Conservation (phyloP, 2,888 invertebrate genomes). For the Anarsia innoxiella region DNA sequence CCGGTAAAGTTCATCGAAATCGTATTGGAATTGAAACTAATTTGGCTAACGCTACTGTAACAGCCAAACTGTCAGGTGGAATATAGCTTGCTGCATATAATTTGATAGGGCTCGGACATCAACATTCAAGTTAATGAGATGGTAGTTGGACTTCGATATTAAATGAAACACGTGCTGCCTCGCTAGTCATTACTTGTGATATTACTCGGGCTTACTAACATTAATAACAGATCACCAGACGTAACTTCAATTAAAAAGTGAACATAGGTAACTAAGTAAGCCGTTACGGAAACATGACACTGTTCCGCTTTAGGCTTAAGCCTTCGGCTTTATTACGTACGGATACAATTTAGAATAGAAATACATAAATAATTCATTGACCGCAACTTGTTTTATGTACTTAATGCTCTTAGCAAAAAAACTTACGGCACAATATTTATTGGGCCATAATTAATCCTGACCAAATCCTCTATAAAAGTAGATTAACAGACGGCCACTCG, state of each 20-base stretch:
- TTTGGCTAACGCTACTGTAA: no score
- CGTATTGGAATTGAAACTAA: no score
- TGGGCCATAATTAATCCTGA: conserved; percentile 48
- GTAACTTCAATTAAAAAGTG: no score
- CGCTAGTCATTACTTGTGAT: conserved; percentile 37
- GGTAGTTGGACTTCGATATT: conserved; percentile 14
- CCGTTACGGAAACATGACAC: no score
- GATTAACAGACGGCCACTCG: conserved; percentile 67
- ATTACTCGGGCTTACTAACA: no score
- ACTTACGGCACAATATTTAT: conserved; percentile 13
- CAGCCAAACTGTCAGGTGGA: conserved; percentile 8
- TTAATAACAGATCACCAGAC: no score
- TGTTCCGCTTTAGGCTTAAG: no score
- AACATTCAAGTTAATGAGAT: conserved; percentile 19
- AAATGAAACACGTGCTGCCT: conserved; percentile 21
- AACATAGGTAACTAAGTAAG: no score
- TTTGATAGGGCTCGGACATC: conserved; percentile 12
- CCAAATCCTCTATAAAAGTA: conserved; percentile 61
- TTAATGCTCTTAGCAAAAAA: conserved; percentile 8
- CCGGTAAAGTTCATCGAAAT: no score
- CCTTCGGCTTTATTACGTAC: no score
- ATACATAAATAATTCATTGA: no score
- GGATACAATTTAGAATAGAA: not conserved
- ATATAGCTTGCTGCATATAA: conserved; percentile 6
- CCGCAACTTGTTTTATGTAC: no score